phyloP scores from a whole-genome alignment of 2,797 vertebrate genomes.

The Alexandromys oeconomus region DNA sequence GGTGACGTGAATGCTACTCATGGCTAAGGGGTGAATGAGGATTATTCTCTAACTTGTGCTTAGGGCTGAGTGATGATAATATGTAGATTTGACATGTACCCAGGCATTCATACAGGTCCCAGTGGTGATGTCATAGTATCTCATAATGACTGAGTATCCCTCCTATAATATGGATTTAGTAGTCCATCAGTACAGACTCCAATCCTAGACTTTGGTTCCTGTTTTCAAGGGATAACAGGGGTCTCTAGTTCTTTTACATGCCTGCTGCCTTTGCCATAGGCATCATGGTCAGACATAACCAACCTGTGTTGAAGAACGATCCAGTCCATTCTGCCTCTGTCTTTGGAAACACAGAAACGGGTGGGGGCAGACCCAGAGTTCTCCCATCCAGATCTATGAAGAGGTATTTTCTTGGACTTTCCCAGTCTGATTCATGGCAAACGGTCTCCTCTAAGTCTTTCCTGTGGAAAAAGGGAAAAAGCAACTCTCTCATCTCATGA shows the following conservation, averaged over 20 bases:
- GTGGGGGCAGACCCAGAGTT: slow-evolving; percentile 80
- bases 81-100: not conserved
- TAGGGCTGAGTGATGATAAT: not conserved
- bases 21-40: not conserved
- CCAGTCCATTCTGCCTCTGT: slow-evolving; percentile 83
- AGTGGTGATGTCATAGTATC: no score
- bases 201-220: not conserved
- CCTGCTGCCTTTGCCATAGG: not conserved
- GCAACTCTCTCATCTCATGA: not conserved
- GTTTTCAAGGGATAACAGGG: not conserved
- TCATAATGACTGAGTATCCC: not conserved
- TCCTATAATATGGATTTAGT: not conserved
- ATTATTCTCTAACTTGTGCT: not conserved
- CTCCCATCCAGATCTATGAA: slow-evolving; percentile 90
- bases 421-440: slow-evolving; percentile 75
- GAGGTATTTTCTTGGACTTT: slow-evolving; percentile 84
- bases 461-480: slow-evolving; percentile 53
- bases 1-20: not conserved
- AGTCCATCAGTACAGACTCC: not conserved
- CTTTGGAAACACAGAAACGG: slow-evolving; percentile 87
- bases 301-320: slow-evolving; percentile 86
- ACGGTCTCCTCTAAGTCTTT: slow-evolving; percentile 52
- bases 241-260: not conserved
- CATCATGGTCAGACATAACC: slow-evolving; percentile 33
- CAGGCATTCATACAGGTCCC: not conserved